These are phyloP conservation scores for Neotoma lepida DNA, from an alignment of 2,113 vertebrate species.

Conservation along the genomic window DNA sequence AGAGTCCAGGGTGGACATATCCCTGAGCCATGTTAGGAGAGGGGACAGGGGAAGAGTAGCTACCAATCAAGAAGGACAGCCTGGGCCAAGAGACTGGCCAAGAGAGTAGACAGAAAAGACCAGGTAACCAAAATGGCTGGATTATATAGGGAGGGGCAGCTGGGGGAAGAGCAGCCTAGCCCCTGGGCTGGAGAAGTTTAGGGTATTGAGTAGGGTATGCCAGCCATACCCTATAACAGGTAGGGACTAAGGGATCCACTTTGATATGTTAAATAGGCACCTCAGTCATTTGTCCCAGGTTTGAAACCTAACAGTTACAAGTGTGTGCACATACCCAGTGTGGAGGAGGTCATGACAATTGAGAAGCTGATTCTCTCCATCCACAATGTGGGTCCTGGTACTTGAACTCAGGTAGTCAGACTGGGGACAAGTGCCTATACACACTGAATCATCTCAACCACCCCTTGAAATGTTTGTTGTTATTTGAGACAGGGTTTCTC, in stretches of 20 bases:
- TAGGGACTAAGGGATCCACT: no score
- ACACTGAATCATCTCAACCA: not conserved
- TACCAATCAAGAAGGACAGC: not conserved
- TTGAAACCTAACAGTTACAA: not conserved
- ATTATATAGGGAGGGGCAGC: not conserved
- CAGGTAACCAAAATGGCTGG: not conserved
- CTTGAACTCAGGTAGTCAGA: not conserved
- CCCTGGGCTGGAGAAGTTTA: not conserved
- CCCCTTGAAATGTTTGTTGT: not conserved
- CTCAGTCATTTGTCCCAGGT: not conserved
- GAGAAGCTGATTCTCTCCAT: not conserved
- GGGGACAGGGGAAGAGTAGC: not conserved
- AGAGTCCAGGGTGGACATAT: not conserved
- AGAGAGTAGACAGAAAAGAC: not conserved
- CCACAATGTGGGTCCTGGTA: not conserved
- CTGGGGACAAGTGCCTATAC: not conserved
- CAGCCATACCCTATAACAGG: not conserved
- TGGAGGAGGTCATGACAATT: not conserved
- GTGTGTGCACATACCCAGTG: not conserved
- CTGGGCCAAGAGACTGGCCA: not conserved
- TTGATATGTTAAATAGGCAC: not conserved
- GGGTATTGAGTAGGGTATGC: not conserved
- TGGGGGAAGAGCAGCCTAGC: not conserved
- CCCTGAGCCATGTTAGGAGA: not conserved
- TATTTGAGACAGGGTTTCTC: not conserved